Evolutionary conservation across 2,113 vertebrate species (phyloP).

Genomic region (Cervus canadensis): DNA sequence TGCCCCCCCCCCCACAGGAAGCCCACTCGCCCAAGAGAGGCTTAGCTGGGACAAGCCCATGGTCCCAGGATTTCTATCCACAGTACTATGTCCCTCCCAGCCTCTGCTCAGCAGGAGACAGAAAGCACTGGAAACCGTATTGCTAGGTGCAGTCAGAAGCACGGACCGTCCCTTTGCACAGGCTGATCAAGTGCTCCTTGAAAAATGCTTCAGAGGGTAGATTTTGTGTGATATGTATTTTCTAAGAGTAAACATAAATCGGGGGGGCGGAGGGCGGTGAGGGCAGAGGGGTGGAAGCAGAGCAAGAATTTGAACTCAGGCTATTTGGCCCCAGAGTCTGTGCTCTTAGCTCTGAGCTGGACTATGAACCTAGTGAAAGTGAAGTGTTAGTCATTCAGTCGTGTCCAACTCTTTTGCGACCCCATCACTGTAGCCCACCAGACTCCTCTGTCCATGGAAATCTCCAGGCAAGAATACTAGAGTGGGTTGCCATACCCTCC

Average conservation of each 20-base stretch:
- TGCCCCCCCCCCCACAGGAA: rapidly evolving
- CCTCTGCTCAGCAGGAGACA: neutral
- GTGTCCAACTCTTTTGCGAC: neutral
- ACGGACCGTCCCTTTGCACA: neutral
- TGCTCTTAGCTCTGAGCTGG: neutral
- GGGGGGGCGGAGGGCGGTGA: too few species aligned
- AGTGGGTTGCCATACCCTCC: neutral
- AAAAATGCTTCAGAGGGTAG: neutral
- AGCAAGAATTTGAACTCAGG: neutral
- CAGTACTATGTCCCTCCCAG: neutral
- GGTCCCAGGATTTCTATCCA: neutral
- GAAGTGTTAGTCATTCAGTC: neutral
- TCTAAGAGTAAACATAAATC: neutral
- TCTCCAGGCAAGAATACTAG: neutral
- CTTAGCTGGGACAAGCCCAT: neutral
- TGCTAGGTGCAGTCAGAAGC: neutral
- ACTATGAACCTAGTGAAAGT: neutral
- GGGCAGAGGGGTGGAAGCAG: neutral
- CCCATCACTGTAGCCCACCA: neutral
- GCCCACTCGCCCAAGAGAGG: neutral
- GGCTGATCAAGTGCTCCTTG: neutral
- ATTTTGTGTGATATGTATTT: neutral
- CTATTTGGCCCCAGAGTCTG: neutral
- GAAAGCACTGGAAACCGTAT: neutral
- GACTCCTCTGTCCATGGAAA: neutral